Evolutionary conservation across 2,888 invertebrate species (phyloP), one percentile per base, ranked within the genome.

Genomic region (Ichneumoninae sp.): DNA sequence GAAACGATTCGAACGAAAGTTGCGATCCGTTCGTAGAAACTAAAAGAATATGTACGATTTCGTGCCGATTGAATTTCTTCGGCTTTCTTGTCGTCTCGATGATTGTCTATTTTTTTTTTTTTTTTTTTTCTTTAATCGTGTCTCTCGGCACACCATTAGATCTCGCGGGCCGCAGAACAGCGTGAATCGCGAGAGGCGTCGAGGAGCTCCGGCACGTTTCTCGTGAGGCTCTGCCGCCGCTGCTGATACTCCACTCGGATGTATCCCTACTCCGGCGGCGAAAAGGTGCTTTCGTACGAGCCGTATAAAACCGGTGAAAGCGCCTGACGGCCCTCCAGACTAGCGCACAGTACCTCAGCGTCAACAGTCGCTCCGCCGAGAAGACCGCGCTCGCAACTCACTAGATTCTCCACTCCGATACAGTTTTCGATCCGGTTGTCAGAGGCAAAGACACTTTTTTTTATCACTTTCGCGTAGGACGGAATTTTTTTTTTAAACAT

Each of bases 231-330:
- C 62, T 19, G 30, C n/a, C 57, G 47, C 70, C n/a, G 68, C 72
- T 80, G 66, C 72, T 47, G 44, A 47, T 47, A 47, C 44, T 70
- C 70, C 75, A 71, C 84, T 80, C 78, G 71, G 82, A 83, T 78
- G 82, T 82, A 66, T 82, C 82, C 89, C 88, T 87, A 87, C 89
- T 87, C 75, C 83, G 8, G 62, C 65, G 57, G 78, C 86, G 91
- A 90, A 90, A 91, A 90, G 89, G 91, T 90, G 90, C 92, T 91
- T 91, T 91, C 90, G 86, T 91, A 91, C 89, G 87, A 70, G 86
- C 76, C 90, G 90, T 93, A 93, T 93, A 93, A 93, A 93, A 91
- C 92, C 92, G 90, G 93, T 93, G 93, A 93, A 93, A 93, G 93
- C 93, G 91, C 88, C 89, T 88, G 88, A 88, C 90, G 91, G 91